Percentiles rank a stretch among this genome's conserved stretches.
Evolutionary conservation across 1,140 invertebrate genomes (phyloP).

Genomic region (Teleogryllus occipitalis): DNA sequence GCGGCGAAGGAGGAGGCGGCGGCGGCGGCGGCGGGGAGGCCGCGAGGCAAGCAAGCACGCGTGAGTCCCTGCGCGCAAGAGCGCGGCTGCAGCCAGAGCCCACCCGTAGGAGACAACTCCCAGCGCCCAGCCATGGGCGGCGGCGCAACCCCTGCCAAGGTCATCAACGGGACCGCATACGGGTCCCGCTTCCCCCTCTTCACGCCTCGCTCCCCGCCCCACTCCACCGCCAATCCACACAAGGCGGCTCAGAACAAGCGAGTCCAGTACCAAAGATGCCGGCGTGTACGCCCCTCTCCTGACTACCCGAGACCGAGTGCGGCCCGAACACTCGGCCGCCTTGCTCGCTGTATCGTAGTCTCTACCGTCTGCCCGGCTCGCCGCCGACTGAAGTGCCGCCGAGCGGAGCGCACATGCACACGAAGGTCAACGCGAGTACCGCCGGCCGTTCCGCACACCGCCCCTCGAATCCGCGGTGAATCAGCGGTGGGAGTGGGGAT

Average conservation of each 20-base stretch:
- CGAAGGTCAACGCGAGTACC: background rate
- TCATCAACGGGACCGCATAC: conserved; percentile 3
- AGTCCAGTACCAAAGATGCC: background rate
- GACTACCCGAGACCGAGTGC: too few species aligned
- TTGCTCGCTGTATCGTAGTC: background rate
- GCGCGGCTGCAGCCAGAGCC: background rate
- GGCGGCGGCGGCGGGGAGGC: too few species aligned
- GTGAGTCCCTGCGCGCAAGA: background rate
- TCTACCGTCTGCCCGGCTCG: too few species aligned
- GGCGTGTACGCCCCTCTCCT: too few species aligned
- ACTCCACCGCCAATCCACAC: background rate
- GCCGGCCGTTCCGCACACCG: background rate
- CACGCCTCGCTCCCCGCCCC: too few species aligned
- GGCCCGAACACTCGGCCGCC: too few species aligned
- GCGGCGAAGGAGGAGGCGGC: too few species aligned
- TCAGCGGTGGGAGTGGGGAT: too few species aligned
- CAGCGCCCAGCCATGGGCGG: background rate
- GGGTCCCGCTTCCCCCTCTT: background rate
- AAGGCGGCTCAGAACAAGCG: background rate
- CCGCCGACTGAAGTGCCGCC: background rate
- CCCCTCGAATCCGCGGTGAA: too few species aligned
- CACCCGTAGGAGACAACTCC: background rate
- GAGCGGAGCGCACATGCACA: background rate
- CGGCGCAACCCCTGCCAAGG: background rate
- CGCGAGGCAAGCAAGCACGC: too few species aligned